phyloP scores from a whole-genome alignment of 2,888 invertebrate species.

The Acleris emargana region DNA sequence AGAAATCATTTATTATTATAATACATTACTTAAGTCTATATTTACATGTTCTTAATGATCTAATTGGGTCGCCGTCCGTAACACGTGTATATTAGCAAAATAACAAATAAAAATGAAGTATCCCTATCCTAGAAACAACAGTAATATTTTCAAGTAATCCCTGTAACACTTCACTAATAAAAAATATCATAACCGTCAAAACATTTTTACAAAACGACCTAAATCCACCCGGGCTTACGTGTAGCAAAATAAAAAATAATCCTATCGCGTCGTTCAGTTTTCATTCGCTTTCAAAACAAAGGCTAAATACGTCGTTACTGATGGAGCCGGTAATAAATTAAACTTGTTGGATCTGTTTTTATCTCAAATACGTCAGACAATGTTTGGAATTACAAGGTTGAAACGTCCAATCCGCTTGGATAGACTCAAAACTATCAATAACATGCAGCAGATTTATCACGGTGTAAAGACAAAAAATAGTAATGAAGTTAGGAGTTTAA shows the following conservation, averaged over 20 bases:
- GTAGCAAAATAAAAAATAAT: conserved; percentile 3
- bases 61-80: no score
- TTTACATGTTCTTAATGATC: no score
- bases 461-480: no score
- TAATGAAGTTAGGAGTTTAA: no score
- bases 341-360: neutral
- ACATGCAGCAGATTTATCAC: no score
- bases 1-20: no score
- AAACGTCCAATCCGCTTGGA: no score
- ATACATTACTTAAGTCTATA: no score
- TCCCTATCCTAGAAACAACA: neutral
- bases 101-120: neutral
- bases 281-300: neutral
- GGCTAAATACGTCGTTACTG: neutral
- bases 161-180: neutral
- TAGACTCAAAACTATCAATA: no score
- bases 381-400: neutral
- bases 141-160: conserved; percentile 1
- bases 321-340: neutral
- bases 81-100: neutral
- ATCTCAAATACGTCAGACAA: neutral
- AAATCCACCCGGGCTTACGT: neutral
- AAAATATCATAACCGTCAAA: conserved; percentile 8
- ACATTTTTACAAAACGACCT: neutral
- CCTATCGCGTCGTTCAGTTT: neutral